Evolutionary conservation across 2,797 vertebrate genomes (phyloP), one percentile per base, ranked within the genome.

Genomic region (Diceros bicornis): DNA sequence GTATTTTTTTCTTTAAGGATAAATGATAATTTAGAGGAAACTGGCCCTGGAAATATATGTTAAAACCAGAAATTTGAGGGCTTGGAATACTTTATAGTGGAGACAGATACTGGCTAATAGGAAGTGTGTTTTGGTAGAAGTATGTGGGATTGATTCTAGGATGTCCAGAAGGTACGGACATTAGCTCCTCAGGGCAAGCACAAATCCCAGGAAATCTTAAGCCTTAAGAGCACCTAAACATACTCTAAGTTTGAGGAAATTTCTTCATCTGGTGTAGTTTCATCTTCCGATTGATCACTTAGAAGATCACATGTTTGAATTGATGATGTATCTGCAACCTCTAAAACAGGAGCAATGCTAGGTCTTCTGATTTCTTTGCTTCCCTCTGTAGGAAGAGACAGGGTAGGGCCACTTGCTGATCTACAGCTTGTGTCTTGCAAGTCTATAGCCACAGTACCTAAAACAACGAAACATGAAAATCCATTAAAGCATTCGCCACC

Each of bases 251-350:
- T 98, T 44, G 99, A 98, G 57, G 98, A 98, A 83, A 94, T 86
- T 90, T 99, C 99, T 59, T 99, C 99, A 82, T 99, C 99, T 0
- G 98, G 99, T 34, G 99, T 98, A 0, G 98, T 97, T 98, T 99
- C 99, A 82, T 99, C 99, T 89, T 99, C 99, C 37, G 99, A 99
- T 83, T 99, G 99, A 98, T 99, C 99, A 41, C 99, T 99, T 62
- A 99, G 98, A 83, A 99, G 99, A 95, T 99, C 99, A 59, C 99
- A 99, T 0, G 99, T 98, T 72, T 99, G 99, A 62, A 99, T 99
- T 0, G 99, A 99, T 86, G 99, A 98, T 0, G 99, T 99, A 96
- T 99, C 99, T 0, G 99, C 99, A 17, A 99, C 98, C 98, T 99
- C 99, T 92, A 99, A 98, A 72, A 99, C 99, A 0, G 99, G 99